A percentile compares a stretch with the other conserved stretches of the same genome.
phyloP scores from a whole-genome alignment of 1,140 invertebrate genomes.

The Drosophila tani region DNA sequence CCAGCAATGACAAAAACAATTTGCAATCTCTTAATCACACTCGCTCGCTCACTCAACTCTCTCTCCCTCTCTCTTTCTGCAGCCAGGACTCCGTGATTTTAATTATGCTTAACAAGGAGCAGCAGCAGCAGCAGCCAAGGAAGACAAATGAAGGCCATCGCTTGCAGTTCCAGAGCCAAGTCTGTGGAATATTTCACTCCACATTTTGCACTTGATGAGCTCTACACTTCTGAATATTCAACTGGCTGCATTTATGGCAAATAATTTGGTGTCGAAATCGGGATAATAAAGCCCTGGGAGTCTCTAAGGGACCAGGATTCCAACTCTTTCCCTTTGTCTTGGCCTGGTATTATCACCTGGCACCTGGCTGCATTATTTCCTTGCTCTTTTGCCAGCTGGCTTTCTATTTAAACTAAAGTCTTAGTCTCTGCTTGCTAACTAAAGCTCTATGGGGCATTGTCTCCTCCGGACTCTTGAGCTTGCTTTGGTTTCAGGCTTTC shows the following conservation, averaged over 20 bases:
- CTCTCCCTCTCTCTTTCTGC: neutral
- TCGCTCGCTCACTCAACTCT: constrained; percentile 13
- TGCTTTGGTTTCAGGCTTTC: neutral
- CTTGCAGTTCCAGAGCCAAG: neutral
- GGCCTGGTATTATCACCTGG: neutral
- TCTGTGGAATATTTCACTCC: constrained; percentile 3
- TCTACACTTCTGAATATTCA: constrained; percentile 9
- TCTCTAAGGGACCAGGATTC: too few species aligned
- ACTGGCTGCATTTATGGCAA: constrained; percentile 6
- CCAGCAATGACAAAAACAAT: constrained; percentile 35
- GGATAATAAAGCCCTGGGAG: neutral
- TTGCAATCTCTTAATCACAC: constrained; percentile 47
- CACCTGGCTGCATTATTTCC: neutral
- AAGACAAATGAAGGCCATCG: constrained; percentile 42
- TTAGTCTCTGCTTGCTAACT: neutral
- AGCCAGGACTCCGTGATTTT: constrained; percentile 44
- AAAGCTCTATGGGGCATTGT: neutral
- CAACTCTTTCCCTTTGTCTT: neutral
- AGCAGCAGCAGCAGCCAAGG: constrained; percentile 22
- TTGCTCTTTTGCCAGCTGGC: constrained; percentile 1
- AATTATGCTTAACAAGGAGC: constrained; percentile 56
- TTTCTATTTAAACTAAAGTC: too few species aligned
- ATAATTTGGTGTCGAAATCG: neutral
- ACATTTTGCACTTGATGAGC: constrained; percentile 15
- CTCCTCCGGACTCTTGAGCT: neutral